Conservation (phyloP, 2,888 invertebrate genomes). For the Drosophila lutescens region DNA sequence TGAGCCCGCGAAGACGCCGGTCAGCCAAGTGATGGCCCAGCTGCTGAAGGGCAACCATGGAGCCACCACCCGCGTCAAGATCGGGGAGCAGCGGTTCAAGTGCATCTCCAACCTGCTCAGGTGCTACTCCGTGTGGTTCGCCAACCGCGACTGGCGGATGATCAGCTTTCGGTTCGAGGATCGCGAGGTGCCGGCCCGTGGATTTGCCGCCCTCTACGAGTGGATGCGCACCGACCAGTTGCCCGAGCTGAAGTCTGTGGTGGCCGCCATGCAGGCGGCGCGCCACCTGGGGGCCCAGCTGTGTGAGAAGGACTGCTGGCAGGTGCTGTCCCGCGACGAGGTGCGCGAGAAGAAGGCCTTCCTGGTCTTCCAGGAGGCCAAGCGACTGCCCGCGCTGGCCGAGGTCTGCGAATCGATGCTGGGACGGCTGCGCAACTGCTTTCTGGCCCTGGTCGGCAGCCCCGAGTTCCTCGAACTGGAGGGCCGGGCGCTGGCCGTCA, state of each 20-base stretch:
- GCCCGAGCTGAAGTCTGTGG: accelerated
- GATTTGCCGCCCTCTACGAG: slow-evolving; percentile 33
- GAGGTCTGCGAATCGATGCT: slow-evolving; percentile 17
- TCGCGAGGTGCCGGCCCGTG: slow-evolving; percentile 7
- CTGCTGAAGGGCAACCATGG: slow-evolving; percentile 18
- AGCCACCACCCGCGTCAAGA: slow-evolving; percentile 10
- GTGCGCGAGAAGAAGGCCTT: slow-evolving; percentile 43
- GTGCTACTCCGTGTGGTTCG: slow-evolving; percentile 38
- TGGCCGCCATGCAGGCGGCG: slow-evolving; percentile 37
- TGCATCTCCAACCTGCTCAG: slow-evolving; percentile 33
- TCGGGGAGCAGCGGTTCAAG: slow-evolving; percentile 10
- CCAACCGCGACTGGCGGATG: slow-evolving; percentile 8
- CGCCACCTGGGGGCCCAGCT: slow-evolving; percentile 17
- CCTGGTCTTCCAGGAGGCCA: slow-evolving; percentile 4
- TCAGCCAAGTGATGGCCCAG: neutral
- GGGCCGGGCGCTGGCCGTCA: neutral
- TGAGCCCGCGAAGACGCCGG: neutral
- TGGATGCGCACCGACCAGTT: slow-evolving; percentile 39
- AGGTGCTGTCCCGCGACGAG: neutral
- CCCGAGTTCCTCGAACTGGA: slow-evolving; percentile 8
- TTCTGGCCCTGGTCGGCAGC: slow-evolving; percentile 41
- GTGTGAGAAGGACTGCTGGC: slow-evolving; percentile 14
- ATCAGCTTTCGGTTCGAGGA: neutral
- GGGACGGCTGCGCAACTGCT: slow-evolving; percentile 32
- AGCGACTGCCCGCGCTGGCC: neutral